Evolutionary conservation across 2,888 invertebrate species (phyloP).

Genomic region (Bursaphelenchus okinawaensis): DNA sequence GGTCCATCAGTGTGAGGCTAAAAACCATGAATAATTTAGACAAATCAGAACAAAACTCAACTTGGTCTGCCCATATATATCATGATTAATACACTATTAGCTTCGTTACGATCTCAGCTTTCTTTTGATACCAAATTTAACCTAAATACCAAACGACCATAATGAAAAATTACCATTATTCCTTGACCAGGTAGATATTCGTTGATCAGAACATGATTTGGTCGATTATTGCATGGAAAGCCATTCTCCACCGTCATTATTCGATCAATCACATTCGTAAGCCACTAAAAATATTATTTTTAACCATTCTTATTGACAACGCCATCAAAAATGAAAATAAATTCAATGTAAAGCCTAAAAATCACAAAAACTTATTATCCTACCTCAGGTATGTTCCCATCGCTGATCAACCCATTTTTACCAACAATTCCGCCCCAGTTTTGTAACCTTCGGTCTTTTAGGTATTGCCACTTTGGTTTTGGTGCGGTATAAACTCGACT

Average conservation of each 20-base stretch:
- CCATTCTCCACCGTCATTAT: conserved; percentile 20
- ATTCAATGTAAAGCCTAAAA: not conserved
- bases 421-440: conserved; percentile 96
- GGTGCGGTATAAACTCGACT: conserved; percentile 68
- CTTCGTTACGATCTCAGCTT: too few species aligned
- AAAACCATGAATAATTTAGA: conserved; percentile 27
- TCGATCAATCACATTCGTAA: conserved; percentile 25
- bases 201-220: conserved; percentile 90
- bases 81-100: too few species aligned
- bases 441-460: conserved; percentile 81
- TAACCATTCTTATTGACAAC: too few species aligned
- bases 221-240: conserved; percentile 60
- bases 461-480: conserved; percentile 89
- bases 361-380: conserved; percentile 2
- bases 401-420: conserved; percentile 84
- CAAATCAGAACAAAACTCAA: not conserved
- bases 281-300: conserved; percentile 28
- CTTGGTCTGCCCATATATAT: too few species aligned
- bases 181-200: conserved; percentile 77
- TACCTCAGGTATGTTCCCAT: conserved; percentile 70
- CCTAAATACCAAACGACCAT: too few species aligned
- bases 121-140: not conserved
- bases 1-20: conserved; percentile 90
- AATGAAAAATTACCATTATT: conserved; percentile 61
- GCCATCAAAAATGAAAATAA: not conserved